Evolutionary conservation across 2,797 vertebrate genomes (phyloP).

Genomic region (Liasis olivaceus): DNA sequence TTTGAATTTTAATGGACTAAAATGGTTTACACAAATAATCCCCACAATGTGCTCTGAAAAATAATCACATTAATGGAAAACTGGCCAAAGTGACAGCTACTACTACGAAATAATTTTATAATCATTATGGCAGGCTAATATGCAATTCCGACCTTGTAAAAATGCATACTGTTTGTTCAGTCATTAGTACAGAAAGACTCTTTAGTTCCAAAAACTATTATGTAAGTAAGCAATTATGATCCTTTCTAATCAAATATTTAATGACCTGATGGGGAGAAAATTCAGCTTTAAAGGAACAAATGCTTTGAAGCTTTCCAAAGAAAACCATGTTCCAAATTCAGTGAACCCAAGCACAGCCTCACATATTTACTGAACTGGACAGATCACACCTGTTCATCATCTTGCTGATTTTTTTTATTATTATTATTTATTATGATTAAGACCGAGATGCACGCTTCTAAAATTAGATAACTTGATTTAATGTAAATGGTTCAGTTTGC

Average conservation of each 20-base stretch:
- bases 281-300: not conserved
- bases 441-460: not conserved
- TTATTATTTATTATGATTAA: conserved; percentile 1
- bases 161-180: not conserved
- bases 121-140: not conserved
- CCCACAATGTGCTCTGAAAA: not conserved
- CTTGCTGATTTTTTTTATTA: not conserved
- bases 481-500: not conserved
- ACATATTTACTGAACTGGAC: conserved; percentile 27
- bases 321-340: conserved; percentile 8
- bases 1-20: not conserved
- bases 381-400: conserved; percentile 10
- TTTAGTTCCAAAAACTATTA: conserved; percentile 1
- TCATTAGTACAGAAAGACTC: not conserved
- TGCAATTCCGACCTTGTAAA: not conserved
- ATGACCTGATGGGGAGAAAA: not conserved
- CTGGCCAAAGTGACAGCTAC: not conserved
- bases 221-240: not conserved
- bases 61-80: not conserved
- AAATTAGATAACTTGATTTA: not conserved
- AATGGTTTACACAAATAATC: not conserved
- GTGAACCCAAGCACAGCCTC: not conserved
- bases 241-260: conserved; percentile 32
- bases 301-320: conserved; percentile 10
- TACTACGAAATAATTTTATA: not conserved